These are phyloP conservation scores for Periphyllus acericola DNA, from an alignment of 2,888 invertebrate genomes.

Conservation along the genomic window DNA sequence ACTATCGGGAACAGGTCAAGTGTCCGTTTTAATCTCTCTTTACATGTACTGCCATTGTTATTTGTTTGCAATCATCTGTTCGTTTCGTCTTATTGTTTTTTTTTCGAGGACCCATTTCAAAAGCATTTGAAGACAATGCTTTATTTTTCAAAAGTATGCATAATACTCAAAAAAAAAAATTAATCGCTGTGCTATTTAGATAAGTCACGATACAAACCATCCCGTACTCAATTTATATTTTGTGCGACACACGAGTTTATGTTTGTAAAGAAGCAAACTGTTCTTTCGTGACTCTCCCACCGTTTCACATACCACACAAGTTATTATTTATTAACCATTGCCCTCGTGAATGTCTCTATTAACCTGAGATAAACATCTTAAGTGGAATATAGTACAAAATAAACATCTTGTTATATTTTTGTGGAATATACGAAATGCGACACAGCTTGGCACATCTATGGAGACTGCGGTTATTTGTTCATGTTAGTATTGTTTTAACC, in stretches of 20 bases:
- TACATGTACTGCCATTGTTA: neutral
- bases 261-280: constrained; percentile 29
- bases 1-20: constrained; percentile 8
- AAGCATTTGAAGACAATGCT: constrained; percentile 4
- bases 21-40: constrained; percentile 6
- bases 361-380: constrained; percentile 7
- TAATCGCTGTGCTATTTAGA: constrained; percentile 23
- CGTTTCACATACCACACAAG: constrained; percentile 28
- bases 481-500: too few species aligned
- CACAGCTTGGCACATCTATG: too few species aligned
- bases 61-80: constrained; percentile 9
- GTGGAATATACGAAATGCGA: neutral
- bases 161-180: constrained; percentile 30
- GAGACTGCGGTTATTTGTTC: too few species aligned
- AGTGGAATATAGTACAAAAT: neutral
- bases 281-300: constrained; percentile 35
- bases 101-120: constrained; percentile 1
- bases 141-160: neutral
- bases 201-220: constrained; percentile 47
- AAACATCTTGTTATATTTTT: neutral
- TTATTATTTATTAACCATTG: constrained; percentile 40
- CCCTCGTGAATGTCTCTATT: neutral
- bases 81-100: constrained; percentile 29
- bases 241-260: constrained; percentile 2
- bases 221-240: neutral